Conservation (phyloP, 2,113 vertebrate species). For the Platanista minor region DNA sequence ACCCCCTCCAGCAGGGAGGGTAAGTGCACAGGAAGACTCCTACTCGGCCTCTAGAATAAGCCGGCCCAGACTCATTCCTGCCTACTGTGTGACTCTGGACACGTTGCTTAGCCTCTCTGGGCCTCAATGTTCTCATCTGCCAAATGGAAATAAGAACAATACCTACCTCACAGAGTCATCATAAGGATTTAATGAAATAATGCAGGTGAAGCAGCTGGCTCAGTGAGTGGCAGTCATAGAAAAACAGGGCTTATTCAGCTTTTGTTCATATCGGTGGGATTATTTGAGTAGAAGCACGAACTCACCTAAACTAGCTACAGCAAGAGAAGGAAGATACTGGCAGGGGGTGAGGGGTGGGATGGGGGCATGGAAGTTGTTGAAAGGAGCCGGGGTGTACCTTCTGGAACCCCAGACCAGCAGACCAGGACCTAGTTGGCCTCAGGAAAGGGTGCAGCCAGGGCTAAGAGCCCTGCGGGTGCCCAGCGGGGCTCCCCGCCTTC, state of each 20-base stretch:
- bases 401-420: not conserved
- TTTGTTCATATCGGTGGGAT: not conserved
- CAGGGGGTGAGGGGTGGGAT: too few relatives aligned
- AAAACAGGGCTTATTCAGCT: not conserved
- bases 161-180: not conserved
- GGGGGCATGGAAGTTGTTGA: not conserved
- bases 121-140: not conserved
- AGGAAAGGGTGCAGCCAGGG: not conserved
- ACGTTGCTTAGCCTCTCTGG: not conserved
- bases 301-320: not conserved
- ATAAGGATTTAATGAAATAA: not conserved
- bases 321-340: not conserved
- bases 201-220: not conserved
- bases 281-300: not conserved
- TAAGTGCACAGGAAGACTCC: not conserved
- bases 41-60: not conserved
- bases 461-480: not conserved
- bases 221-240: not conserved
- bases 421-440: not conserved
- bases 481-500: not conserved
- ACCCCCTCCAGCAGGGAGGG: not conserved
- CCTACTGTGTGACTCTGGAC: not conserved
- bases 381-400: not conserved
- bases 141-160: not conserved
- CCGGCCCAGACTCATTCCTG: not conserved